A percentile compares a stretch with the other conserved stretches of the same genome.
phyloP scores from a whole-genome alignment of 2,888 invertebrate species.

The Stomorhina lunata region DNA sequence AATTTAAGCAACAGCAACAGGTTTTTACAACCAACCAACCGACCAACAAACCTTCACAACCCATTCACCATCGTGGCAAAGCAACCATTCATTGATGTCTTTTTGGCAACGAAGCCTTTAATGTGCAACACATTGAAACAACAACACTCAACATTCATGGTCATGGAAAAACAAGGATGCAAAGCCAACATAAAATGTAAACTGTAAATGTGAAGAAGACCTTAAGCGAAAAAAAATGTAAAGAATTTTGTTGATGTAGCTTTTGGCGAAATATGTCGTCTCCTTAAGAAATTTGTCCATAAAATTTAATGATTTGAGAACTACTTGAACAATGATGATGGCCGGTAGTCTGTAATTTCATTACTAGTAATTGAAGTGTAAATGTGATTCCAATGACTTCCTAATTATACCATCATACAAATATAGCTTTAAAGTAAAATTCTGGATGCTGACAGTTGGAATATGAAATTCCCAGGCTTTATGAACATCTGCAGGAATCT shows the following conservation, averaged over 20 bases:
- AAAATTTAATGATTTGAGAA: neutral
- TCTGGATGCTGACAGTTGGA: too few relatives aligned
- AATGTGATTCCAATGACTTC: too few relatives aligned
- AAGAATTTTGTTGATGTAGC: conserved; percentile 12
- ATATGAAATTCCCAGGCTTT: too few relatives aligned
- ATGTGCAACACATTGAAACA: too few relatives aligned
- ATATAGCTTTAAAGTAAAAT: too few relatives aligned
- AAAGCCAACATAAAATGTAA: neutral
- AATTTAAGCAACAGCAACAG: conserved; percentile 51
- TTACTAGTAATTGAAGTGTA: too few relatives aligned
- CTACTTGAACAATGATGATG: neutral
- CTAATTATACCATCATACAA: too few relatives aligned
- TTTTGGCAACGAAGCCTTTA: conserved; percentile 25
- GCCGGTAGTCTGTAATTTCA: too few relatives aligned
- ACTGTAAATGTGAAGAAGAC: neutral
- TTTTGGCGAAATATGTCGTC: neutral
- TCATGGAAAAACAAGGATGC: neutral
- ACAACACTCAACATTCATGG: neutral
- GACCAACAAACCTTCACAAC: conserved; percentile 37
- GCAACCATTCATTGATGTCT: conserved; percentile 29
- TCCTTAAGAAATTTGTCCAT: neutral
- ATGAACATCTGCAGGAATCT: too few relatives aligned
- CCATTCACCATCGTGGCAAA: conserved; percentile 36
- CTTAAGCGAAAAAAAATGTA: conserved; percentile 14
- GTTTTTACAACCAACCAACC: conserved; percentile 32